Conservation (phyloP, 2,797 vertebrate genomes). For the Echeneis naucrates region DNA sequence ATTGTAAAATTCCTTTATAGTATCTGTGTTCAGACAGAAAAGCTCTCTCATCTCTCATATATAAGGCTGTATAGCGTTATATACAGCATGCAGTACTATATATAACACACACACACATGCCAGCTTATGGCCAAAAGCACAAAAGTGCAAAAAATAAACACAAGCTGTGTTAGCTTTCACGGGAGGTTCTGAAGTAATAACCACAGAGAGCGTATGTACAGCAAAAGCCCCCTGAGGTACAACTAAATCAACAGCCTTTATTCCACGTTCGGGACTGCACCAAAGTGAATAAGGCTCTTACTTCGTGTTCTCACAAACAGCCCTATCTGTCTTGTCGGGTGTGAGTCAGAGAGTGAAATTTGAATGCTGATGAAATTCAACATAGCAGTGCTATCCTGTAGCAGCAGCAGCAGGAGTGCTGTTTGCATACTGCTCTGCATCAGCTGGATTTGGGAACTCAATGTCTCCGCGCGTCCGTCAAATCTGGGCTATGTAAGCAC, state of each 20-base stretch:
- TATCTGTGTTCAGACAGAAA: neutral
- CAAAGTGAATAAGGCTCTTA: conserved; percentile 32
- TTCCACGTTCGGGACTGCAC: conserved; percentile 37
- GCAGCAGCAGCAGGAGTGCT: conserved; percentile 15
- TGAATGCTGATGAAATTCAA: conserved; percentile 59
- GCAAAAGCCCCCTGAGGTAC: conserved; percentile 29
- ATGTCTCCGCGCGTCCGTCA: conserved; percentile 70
- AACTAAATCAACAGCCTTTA: conserved; percentile 51
- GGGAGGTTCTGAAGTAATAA: conserved; percentile 47
- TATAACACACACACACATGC: neutral
- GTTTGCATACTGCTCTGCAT: conserved; percentile 31
- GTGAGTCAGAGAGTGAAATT: conserved; percentile 58
- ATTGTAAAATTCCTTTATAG: neutral
- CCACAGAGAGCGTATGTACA: conserved; percentile 29
- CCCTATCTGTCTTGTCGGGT: conserved; percentile 24
- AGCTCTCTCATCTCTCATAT: neutral
- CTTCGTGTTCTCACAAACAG: conserved; percentile 43
- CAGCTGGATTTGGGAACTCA: conserved; percentile 60
- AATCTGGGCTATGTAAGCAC: conserved; percentile 66
- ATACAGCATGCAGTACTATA: neutral
- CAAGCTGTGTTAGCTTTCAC: conserved; percentile 22
- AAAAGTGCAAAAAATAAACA: conserved; percentile 48
- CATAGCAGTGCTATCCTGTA: conserved; percentile 20
- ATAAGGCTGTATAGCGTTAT: neutral
- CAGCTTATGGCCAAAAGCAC: conserved; percentile 6